Conservation (phyloP, 2,888 invertebrate genomes). For the Taphrorychus bicolor region DNA sequence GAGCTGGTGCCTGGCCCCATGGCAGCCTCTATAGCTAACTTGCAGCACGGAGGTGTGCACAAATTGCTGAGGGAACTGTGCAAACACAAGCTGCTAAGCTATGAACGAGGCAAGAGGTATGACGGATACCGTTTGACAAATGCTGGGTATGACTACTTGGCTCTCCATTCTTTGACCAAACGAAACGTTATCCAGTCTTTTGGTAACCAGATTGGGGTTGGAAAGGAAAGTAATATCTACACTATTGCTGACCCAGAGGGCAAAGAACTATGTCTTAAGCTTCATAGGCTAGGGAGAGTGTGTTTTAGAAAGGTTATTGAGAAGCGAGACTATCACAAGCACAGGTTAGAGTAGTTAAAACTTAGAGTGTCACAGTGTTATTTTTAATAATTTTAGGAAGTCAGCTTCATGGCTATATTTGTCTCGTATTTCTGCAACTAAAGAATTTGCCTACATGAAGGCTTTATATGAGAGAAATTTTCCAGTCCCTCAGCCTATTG, state of each 20-base stretch:
- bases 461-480: constrained; percentile 89
- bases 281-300: constrained; percentile 92
- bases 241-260: constrained; percentile 83
- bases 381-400: constrained; percentile 65
- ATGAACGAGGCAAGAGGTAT: constrained; percentile 93
- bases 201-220: constrained; percentile 98
- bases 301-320: constrained; percentile 96
- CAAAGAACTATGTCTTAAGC: constrained; percentile 84
- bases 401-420: constrained; percentile 95
- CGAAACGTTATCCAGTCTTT: constrained; percentile 82
- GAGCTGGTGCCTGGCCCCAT: constrained; percentile 92
- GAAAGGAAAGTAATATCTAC: constrained; percentile 98
- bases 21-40: constrained; percentile 90
- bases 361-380: no score
- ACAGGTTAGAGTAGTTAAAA: no score
- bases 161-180: constrained; percentile 85
- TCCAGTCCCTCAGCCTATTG: constrained; percentile 94
- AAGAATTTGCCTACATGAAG: constrained; percentile 98
- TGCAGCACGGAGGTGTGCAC: constrained; percentile 92
- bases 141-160: constrained; percentile 95
- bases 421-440: constrained; percentile 93
- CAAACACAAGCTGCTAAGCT: constrained; percentile 88
- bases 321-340: constrained; percentile 96
- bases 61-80: constrained; percentile 89
- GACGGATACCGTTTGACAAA: constrained; percentile 97